Evolutionary conservation across 2,113 vertebrate species (phyloP), one percentile per base, ranked within the genome.

Genomic region (Scophthalmus maximus): DNA sequence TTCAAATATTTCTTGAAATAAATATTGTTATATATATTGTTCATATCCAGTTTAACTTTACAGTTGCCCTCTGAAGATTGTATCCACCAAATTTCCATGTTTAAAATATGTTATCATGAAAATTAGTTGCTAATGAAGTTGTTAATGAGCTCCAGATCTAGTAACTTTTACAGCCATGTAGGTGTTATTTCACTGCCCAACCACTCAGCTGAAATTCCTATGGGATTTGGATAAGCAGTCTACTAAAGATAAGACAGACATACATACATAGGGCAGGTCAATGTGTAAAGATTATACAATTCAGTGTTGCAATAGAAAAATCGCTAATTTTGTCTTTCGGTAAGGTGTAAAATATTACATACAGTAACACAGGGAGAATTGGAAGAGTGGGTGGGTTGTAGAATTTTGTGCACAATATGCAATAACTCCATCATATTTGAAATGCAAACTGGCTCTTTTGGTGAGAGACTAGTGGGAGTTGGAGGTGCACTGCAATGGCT

Each of bases 401-500:
- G 69, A 75, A 79, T 83, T 89, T 82, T 83, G 79, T 88, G 87
- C 85, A 90, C 82, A 86, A 89, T 88, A 88, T 84, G 87, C 91
- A 86, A 90, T 83, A 85, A 85, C 90, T 87, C 89, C 85, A 88
- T 91, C 89, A 89, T 92, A 68, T 90, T 81, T 90, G 80, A 91
- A 89, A 93, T 85, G 68, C 79, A 94, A 94, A 90, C 85, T 0
- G 59, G 90, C 87, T 91, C 84, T 90, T 90, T 89, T 92, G 88
- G 89, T 89, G 89, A 87, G 87, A 91, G 88, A 90, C 90, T 91
- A 84, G 88, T 90, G 91, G 91, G 91, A 91, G 88, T 90, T 91
- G 82, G 88, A 91, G 90, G 91, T 92, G 85, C 90, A 85, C 89
- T 90, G 90, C 90, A 88, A 91, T 91, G 91, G 91, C 91, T 91